Base-by-base conservation (phyloP, 2,888 invertebrate species). In the Sminthurinus aureus region DNA sequence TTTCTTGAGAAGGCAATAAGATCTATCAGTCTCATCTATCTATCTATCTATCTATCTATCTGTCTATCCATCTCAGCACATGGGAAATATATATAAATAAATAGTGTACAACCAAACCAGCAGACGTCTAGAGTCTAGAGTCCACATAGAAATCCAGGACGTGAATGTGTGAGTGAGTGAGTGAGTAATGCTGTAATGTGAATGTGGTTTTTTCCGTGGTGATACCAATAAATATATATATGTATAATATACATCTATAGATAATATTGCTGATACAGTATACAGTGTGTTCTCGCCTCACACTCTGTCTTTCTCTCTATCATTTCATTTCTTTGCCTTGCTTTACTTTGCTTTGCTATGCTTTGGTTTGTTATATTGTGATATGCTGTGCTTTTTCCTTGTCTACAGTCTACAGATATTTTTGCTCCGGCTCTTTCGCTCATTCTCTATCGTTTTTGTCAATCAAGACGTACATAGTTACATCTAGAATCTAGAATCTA, bases 391-490 rank as follows among this genome's bases (percentile, higher is more conserved):
- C 38, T 38, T 38, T 38, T 38, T 38, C 38, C 38, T 4, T 38
- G 38, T 38, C 3, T 38, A 38, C 38, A 38, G 38, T n/a, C n/a
- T n/a, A n/a, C n/a, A 38, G 1, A 38, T 38, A 38, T 38, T 4
- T 38, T 38, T 38, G 38, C 6, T n/a, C n/a, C n/a, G n/a, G 38
- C 38, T 38, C 38, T 38, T 38, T 38, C 38, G 1, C 38, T 38
- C 38, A 38, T 38, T 75, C 66, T 82, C 77, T 77, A 77, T 82
- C 77, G 66, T 69, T 52, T 69, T 58, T 82, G 82, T 77, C 82
- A 82, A 82, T 82, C 82, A 82, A 77, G 75, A 76, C 26, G 69
- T 77, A 76, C 82, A 81, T 81, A 81, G 74, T 64, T 81, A 75
- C 81, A 75, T 81, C 22, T 75, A n/a, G n/a, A n/a, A n/a, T n/a